Percentiles rank a stretch among this genome's conserved stretches.
These are phyloP conservation scores for Zingel zingel DNA, from an alignment of 2,113 vertebrate species.

Conservation along the genomic window DNA sequence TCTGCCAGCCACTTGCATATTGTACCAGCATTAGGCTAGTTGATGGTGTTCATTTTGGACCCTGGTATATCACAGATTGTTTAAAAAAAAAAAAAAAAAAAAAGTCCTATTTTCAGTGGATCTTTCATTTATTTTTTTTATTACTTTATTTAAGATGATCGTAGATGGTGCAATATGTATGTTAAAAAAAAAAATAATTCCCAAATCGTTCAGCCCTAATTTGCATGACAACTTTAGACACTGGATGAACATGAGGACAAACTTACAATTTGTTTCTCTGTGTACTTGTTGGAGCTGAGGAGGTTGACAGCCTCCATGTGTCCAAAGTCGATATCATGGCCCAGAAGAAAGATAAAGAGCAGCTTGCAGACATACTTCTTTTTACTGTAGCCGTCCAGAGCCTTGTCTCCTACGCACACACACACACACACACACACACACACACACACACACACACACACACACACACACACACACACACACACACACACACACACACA, in stretches of 20 bases:
- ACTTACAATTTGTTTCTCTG: constrained; percentile 95
- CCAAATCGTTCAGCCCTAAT: too few relatives aligned
- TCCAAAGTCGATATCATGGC: constrained; percentile 95
- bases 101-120: too few relatives aligned
- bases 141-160: too few relatives aligned
- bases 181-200: too few relatives aligned
- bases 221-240: background rate
- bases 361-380: constrained; percentile 96
- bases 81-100: too few relatives aligned
- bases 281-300: constrained; percentile 96
- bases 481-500: background rate
- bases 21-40: too few relatives aligned
- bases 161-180: too few relatives aligned
- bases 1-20: too few relatives aligned
- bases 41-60: too few relatives aligned
- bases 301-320: constrained; percentile 97
- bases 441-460: background rate
- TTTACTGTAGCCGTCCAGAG: constrained; percentile 95
- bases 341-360: constrained; percentile 95
- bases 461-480: background rate
- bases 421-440: background rate
- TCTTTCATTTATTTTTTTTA: too few relatives aligned
- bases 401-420: constrained; percentile 88
- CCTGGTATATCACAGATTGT: too few relatives aligned
- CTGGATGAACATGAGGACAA: background rate